Base-by-base conservation (phyloP, 1,140 invertebrate genomes). In the Wiebesia pumilae region DNA sequence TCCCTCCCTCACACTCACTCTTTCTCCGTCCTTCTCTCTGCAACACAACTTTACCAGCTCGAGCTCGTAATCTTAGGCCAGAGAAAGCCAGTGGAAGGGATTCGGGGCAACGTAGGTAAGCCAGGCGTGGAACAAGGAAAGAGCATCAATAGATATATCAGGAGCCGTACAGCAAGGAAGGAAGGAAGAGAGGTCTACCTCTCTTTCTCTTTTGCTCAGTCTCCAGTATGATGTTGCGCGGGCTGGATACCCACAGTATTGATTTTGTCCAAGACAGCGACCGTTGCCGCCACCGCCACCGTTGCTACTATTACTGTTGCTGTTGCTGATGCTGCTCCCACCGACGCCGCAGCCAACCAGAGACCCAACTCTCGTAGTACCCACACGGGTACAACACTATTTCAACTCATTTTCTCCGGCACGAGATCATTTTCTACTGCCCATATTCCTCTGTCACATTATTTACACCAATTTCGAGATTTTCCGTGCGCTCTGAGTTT, bases 261-360 rank as follows among this genome's bases (percentile, higher is more conserved):
- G 93, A 93, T 94, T 93, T 94, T 93, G 93, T 93, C 93, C 93
- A 93, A 93, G 93, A 94, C 93, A 93, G 93, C 91, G 82, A 88
- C 89, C 88, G 90, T 88, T 87, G 88, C 84, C 88, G 88, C 83
- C 65, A 21, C 12, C 12, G 38, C n/a, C 24, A 33, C 40, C 83
- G 83, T 84, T 89, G 88, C 88, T 89, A 88, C 88, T 51, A 38
- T 21, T 89, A 89, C 89, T 86, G 89, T 89, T 90, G 90, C 91
- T 91, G 91, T 16, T 33, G 12, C 69, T 27, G 35, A 16, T 73
- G 69, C 71, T 75, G 40, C 38, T 75, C 9, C 90, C 91, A 89
- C 91, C 91, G 89, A 89, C 90, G 92, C 92, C 93, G 92, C 90
- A 92, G 92, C 93, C 92, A 94, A 93, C 93, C 92, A 93, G 30